Evolutionary conservation across 2,113 vertebrate species (phyloP).

Genomic region (Lepidiolamprologus cunningtoni): DNA sequence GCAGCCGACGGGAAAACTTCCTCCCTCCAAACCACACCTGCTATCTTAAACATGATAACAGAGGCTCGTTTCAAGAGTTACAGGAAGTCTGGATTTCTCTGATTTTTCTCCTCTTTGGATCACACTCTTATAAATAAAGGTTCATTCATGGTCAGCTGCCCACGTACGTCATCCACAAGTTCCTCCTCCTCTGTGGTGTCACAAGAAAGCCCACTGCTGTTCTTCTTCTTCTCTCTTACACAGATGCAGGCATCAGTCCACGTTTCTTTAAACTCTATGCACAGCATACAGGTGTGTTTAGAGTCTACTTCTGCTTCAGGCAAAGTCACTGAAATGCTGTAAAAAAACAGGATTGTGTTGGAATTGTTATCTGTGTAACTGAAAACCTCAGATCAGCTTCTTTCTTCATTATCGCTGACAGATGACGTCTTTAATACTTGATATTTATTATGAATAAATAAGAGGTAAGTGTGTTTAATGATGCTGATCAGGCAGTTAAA

Average conservation of each 20-base stretch:
- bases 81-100: background rate
- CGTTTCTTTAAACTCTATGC: background rate
- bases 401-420: background rate
- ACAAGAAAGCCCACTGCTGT: background rate
- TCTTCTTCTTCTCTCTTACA: background rate
- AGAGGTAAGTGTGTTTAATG: background rate
- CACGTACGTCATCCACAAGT: background rate
- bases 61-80: background rate
- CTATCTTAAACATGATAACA: background rate
- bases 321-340: background rate
- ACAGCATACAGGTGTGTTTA: background rate
- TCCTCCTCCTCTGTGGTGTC: background rate
- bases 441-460: background rate
- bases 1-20: background rate
- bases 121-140: background rate
- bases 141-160: background rate
- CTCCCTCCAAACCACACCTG: background rate
- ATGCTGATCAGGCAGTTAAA: background rate
- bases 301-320: background rate
- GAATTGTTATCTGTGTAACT: background rate
- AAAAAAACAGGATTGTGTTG: background rate
- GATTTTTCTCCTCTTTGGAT: background rate
- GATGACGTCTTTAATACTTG: background rate
- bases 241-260: background rate
- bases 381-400: background rate